phyloP scores from a whole-genome alignment of 2,888 invertebrate genomes.

The Metacarcinus magister region DNA sequence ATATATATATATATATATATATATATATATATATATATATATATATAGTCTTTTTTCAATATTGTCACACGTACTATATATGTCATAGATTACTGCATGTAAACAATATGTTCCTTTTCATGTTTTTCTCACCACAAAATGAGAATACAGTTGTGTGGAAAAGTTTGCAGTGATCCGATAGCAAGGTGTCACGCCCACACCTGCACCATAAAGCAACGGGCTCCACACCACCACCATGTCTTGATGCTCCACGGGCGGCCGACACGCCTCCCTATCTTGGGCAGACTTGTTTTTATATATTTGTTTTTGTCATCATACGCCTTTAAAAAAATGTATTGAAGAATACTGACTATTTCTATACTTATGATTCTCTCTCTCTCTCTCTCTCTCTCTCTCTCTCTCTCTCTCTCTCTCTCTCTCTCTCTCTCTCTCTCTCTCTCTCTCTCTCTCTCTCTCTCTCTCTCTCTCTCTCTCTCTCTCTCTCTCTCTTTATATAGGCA shows the following conservation, averaged over 20 bases:
- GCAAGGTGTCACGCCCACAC: constrained; percentile 44
- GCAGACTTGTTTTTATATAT: neutral
- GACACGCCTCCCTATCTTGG: neutral
- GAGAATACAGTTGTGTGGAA: neutral
- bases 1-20: constrained; percentile 53
- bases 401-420: constrained; percentile 63
- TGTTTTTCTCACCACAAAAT: neutral
- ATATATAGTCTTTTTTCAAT: neutral
- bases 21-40: constrained; percentile 58
- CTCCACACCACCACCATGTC: neutral
- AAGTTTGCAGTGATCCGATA: neutral
- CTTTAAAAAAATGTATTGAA: neutral
- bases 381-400: constrained; percentile 57
- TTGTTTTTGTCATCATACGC: neutral
- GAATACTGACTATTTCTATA: neutral
- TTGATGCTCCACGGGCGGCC: neutral
- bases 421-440: constrained; percentile 55
- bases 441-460: constrained; percentile 65
- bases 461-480: constrained; percentile 49
- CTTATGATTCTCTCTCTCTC: constrained; percentile 53
- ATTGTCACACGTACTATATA: neutral
- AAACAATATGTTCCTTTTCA: neutral
- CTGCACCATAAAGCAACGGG: neutral
- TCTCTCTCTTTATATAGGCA: neutral
- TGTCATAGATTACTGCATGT: neutral